These are phyloP conservation scores for Druceiella hillmani DNA, from an alignment of 2,888 invertebrate genomes.

Conservation along the genomic window DNA sequence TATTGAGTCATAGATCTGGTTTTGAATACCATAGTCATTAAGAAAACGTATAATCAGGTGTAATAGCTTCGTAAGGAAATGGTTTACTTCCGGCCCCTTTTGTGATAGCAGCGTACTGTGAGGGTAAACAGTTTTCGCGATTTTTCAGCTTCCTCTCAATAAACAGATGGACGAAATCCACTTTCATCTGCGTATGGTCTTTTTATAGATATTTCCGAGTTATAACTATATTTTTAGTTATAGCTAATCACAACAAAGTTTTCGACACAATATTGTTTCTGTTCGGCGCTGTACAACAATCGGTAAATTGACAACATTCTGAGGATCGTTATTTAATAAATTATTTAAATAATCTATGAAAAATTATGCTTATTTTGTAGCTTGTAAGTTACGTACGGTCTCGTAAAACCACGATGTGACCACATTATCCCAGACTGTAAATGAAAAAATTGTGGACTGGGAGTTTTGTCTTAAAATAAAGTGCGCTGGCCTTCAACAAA, in stretches of 20 bases:
- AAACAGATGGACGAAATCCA: too few relatives aligned
- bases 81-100: constrained; percentile 17
- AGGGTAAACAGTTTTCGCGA: too few relatives aligned
- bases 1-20: too few relatives aligned
- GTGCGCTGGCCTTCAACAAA: constrained; percentile 24
- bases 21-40: too few relatives aligned
- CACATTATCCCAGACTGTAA: constrained; percentile 22
- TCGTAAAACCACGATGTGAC: constrained; percentile 27
- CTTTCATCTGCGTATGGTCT: constrained; percentile 23
- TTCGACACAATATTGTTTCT: constrained; percentile 18
- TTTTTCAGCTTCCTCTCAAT: too few relatives aligned
- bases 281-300: too few relatives aligned
- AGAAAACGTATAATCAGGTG: constrained; percentile 17
- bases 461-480: constrained; percentile 28
- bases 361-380: constrained; percentile 25
- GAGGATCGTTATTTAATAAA: constrained; percentile 18
- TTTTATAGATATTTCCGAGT: constrained; percentile 26
- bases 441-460: constrained; percentile 28
- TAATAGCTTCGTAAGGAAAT: constrained; percentile 16
- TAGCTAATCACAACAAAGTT: constrained; percentile 18
- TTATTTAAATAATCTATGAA: constrained; percentile 24
- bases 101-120: too few relatives aligned
- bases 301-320: too few relatives aligned
- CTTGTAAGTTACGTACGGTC: constrained; percentile 24
- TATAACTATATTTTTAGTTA: constrained; percentile 18